Conservation (phyloP, 1,140 invertebrate genomes). For the Yoshiicerus persimilis region DNA sequence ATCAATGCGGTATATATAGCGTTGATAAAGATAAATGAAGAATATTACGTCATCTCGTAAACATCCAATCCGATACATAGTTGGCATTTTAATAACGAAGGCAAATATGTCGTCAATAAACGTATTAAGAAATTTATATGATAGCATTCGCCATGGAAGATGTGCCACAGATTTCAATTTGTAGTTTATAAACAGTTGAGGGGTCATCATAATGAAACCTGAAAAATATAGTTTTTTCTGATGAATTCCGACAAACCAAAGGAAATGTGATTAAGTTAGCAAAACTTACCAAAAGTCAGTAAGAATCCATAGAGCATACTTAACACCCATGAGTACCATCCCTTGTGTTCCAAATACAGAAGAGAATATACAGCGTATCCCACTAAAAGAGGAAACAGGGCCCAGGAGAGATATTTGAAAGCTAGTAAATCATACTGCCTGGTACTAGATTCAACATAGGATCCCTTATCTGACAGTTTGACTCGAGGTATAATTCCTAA, state of each 20-base stretch:
- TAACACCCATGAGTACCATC: conserved; percentile 90
- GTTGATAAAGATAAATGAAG: conserved; percentile 97
- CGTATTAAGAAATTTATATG: conserved; percentile 99
- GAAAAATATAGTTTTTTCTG: conserved; percentile 36
- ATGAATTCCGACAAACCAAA: neutral
- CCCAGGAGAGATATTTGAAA: conserved; percentile 93
- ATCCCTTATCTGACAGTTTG: conserved; percentile 88
- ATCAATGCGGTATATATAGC: conserved; percentile 97
- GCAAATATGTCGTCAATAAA: conserved; percentile 99
- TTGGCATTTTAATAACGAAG: conserved; percentile 99
- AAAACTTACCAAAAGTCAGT: conserved; percentile 81
- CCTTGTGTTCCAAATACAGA: conserved; percentile 96
- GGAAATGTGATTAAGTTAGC: neutral
- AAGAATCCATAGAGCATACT: conserved; percentile 97
- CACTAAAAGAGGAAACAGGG: conserved; percentile 86
- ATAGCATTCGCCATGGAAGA: conserved; percentile 98
- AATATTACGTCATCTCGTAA: conserved; percentile 98
- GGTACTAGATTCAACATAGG: conserved; percentile 93
- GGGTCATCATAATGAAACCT: conserved; percentile 99
- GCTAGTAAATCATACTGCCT: conserved; percentile 93
- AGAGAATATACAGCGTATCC: conserved; percentile 95
- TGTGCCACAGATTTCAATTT: conserved; percentile 99
- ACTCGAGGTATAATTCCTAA: conserved; percentile 79
- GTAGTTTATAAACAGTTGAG: conserved; percentile 98
- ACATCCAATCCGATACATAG: conserved; percentile 81